phyloP scores from a whole-genome alignment of 2,797 vertebrate genomes.

The Oryzias sinensis region DNA sequence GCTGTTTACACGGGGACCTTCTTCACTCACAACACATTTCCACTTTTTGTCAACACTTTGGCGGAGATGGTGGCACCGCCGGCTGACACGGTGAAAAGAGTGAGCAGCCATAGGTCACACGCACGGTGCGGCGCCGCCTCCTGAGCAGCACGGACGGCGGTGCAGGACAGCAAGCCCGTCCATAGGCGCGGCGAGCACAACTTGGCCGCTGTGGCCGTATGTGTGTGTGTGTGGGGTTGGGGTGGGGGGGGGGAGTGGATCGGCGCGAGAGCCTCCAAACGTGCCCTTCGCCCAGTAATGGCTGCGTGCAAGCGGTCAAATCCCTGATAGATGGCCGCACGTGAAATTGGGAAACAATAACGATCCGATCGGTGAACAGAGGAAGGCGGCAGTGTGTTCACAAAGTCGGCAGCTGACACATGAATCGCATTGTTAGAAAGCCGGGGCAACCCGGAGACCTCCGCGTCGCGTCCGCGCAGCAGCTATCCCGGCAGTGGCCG shows the following conservation, averaged over 20 bases:
- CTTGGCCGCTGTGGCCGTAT: conserved; percentile 15
- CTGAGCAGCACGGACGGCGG: conserved; percentile 20
- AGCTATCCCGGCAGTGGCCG: conserved; percentile 70
- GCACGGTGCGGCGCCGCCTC: conserved; percentile 51
- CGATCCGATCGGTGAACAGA: conserved; percentile 17
- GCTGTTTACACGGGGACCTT: conserved; percentile 39
- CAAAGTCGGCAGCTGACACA: conserved; percentile 68
- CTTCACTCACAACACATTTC: conserved; percentile 37
- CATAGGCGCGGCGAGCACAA: conserved; percentile 34
- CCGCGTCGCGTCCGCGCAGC: conserved; percentile 55
- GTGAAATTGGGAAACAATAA: conserved; percentile 48
- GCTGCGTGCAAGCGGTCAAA: conserved; percentile 58
- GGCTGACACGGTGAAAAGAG: conserved; percentile 26
- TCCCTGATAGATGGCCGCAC: conserved; percentile 65
- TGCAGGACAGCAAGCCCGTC: conserved; percentile 39
- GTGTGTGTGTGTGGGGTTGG: too few relatives aligned
- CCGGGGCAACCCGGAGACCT: conserved; percentile 67
- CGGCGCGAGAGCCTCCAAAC: conserved; percentile 46
- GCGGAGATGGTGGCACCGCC: conserved; percentile 35
- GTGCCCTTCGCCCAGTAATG: conserved; percentile 67
- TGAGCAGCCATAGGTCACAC: too few relatives aligned
- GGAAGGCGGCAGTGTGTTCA: conserved; percentile 26
- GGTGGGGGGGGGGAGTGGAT: conserved; percentile 30
- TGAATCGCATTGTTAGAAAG: conserved; percentile 64
- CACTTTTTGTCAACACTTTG: conserved; percentile 56